Base-by-base conservation (phyloP, 2,888 invertebrate species). In the Venusia cambrica region DNA sequence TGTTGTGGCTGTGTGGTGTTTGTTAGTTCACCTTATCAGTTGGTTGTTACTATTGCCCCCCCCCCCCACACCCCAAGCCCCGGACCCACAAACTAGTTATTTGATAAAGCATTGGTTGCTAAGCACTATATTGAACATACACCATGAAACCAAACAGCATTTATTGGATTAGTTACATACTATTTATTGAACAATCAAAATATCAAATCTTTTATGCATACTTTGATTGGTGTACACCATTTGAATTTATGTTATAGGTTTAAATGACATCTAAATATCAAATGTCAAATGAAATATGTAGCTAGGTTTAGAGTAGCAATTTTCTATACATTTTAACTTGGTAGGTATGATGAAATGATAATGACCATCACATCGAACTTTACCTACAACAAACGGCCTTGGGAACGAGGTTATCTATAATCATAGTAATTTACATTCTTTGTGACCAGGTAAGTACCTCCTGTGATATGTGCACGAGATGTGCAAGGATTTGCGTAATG, bases 381-480 rank as follows among this genome's bases (percentile, higher is more conserved):
- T 51, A n/a, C n/a, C n/a, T n/a, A 57, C 47, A 41, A 48, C 45
- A 33, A 40, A 34, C 63, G 64, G 45, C 79, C 77, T 78, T 78
- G 78, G 71, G 53, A 57, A 47, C 75, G 73, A 84, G 81, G 80
- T 81, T 83, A 78, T 62, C 52, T 51, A 47, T 57, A 17, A 50
- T 48, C n/a, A n/a, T n/a, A n/a, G n/a, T n/a, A n/a, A 48, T 49
- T 40, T 27, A 45, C 47, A 41, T n/a, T n/a, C n/a, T n/a, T n/a
- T n/a, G n/a, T n/a, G n/a, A n/a, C n/a, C n/a, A n/a, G n/a, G n/a
- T n/a, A n/a, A n/a, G n/a, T n/a, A n/a, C n/a, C n/a, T n/a, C n/a
- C n/a, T n/a, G n/a, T n/a, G n/a, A n/a, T n/a, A n/a, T n/a, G n/a
- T n/a, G n/a, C n/a, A 15, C 16, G 8, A 29, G 8, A 21, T 11